phyloP scores from a whole-genome alignment of 2,113 vertebrate genomes.

The Gobius niger region DNA sequence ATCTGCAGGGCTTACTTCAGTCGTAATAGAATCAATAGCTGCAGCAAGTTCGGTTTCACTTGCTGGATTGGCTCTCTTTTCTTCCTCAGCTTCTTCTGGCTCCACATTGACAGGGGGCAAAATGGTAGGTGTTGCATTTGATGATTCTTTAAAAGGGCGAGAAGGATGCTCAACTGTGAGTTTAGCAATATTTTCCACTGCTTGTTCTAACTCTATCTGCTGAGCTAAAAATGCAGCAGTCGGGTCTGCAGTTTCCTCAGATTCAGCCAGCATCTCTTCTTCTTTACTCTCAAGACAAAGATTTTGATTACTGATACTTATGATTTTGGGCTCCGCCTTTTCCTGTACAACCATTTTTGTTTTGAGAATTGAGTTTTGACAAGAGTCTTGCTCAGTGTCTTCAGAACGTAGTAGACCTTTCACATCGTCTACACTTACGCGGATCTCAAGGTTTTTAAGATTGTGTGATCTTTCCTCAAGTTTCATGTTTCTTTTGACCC shows the following conservation, averaged over 20 bases:
- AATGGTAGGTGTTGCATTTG: slow-evolving; percentile 67
- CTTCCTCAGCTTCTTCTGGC: slow-evolving; percentile 79
- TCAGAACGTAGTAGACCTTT: slow-evolving; percentile 77
- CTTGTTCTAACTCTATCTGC: slow-evolving; percentile 93
- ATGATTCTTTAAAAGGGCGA: slow-evolving; percentile 81
- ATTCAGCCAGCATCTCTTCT: slow-evolving; percentile 73
- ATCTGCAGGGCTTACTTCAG: slow-evolving; percentile 85
- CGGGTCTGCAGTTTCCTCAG: slow-evolving; percentile 75
- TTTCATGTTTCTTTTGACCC: slow-evolving; percentile 82
- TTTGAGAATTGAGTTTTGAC: slow-evolving; percentile 68
- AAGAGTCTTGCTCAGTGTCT: slow-evolving; percentile 71
- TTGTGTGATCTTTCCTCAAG: slow-evolving; percentile 81
- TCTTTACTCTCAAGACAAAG: slow-evolving; percentile 75
- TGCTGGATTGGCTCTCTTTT: slow-evolving; percentile 88
- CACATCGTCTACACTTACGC: slow-evolving; percentile 81
- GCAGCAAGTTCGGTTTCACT: slow-evolving; percentile 95
- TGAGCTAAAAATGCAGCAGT: slow-evolving; percentile 82
- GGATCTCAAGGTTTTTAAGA: slow-evolving; percentile 83
- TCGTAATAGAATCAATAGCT: slow-evolving; percentile 96
- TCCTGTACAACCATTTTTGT: slow-evolving; percentile 56
- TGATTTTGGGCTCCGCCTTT: slow-evolving; percentile 68
- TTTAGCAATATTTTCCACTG: slow-evolving; percentile 94
- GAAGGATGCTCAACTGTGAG: slow-evolving; percentile 81
- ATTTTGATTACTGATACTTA: slow-evolving; percentile 73
- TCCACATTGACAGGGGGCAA: slow-evolving; percentile 70